Percentiles rank a stretch among this genome's conserved stretches.
Evolutionary conservation across 2,113 vertebrate genomes (phyloP).

Genomic region (Cyanoramphus novaezelandiae): DNA sequence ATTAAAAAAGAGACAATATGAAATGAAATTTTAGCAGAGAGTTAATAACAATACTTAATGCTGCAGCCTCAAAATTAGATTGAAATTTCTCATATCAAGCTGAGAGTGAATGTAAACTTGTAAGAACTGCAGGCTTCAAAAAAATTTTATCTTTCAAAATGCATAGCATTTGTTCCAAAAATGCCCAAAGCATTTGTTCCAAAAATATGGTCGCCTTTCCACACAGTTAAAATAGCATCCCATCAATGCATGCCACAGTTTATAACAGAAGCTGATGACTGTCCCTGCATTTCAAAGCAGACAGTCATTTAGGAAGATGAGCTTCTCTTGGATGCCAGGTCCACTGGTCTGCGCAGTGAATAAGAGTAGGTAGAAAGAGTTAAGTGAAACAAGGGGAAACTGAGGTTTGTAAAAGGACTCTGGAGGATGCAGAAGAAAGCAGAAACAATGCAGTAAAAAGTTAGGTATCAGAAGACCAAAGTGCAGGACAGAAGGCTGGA

Average conservation of each 20-base stretch:
- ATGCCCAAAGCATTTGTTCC: neutral
- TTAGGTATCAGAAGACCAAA: neutral
- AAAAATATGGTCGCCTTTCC: neutral
- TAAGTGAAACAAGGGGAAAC: accelerated
- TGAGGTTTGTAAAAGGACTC: neutral
- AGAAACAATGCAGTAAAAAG: neutral
- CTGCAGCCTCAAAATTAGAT: neutral
- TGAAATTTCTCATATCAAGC: neutral
- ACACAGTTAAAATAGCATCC: accelerated
- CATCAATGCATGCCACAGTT: accelerated
- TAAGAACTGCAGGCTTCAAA: neutral
- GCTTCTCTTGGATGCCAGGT: neutral
- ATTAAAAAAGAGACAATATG: neutral
- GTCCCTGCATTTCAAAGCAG: neutral
- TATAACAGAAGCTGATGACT: accelerated
- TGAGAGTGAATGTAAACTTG: neutral
- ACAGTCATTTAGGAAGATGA: neutral
- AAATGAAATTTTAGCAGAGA: neutral
- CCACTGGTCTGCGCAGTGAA: neutral
- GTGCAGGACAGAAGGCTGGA: neutral
- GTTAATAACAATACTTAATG: neutral
- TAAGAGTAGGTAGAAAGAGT: neutral
- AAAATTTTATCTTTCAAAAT: neutral
- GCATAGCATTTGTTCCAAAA: neutral
- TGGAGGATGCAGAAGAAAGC: neutral